These are phyloP conservation scores for Phasianus colchicus DNA, from an alignment of 2,113 vertebrate genomes.

Conservation along the genomic window DNA sequence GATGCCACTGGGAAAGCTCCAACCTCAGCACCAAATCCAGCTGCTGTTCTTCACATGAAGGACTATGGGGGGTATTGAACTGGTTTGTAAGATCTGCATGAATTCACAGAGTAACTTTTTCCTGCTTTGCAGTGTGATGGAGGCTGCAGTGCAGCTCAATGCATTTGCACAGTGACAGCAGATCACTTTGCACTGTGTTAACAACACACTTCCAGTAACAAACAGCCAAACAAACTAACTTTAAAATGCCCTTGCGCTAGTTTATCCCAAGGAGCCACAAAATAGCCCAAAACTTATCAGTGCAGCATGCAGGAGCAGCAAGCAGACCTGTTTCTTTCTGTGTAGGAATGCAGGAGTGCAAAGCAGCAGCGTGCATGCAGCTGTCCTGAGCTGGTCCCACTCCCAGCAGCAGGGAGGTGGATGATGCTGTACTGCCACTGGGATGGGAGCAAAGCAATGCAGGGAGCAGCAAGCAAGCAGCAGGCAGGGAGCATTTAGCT, in stretches of 20 bases:
- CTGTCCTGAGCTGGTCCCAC: too few species aligned
- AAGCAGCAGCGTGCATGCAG: too few species aligned
- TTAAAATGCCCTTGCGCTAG: neutral
- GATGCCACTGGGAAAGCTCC: too few species aligned
- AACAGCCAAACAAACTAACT: neutral
- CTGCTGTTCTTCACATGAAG: neutral
- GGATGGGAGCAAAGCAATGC: too few species aligned
- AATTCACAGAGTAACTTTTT: neutral
- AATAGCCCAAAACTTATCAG: too few species aligned
- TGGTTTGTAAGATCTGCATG: neutral
- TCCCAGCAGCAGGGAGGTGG: too few species aligned
- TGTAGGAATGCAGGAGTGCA: too few species aligned
- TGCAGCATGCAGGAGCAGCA: too few species aligned
- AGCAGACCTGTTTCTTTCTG: too few species aligned
- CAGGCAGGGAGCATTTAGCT: too few species aligned
- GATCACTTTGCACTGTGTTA: neutral
- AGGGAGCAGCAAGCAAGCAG: too few species aligned
- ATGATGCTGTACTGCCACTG: too few species aligned
- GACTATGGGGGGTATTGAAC: neutral
- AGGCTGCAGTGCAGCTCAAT: neutral
- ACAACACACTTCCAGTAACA: neutral
- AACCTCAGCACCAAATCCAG: neutral
- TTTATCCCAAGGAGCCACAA: neutral
- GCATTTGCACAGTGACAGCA: neutral
- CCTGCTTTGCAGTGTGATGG: neutral